These are phyloP conservation scores for Branchellion lobata DNA, from an alignment of 2,888 invertebrate species.

Conservation along the genomic window DNA sequence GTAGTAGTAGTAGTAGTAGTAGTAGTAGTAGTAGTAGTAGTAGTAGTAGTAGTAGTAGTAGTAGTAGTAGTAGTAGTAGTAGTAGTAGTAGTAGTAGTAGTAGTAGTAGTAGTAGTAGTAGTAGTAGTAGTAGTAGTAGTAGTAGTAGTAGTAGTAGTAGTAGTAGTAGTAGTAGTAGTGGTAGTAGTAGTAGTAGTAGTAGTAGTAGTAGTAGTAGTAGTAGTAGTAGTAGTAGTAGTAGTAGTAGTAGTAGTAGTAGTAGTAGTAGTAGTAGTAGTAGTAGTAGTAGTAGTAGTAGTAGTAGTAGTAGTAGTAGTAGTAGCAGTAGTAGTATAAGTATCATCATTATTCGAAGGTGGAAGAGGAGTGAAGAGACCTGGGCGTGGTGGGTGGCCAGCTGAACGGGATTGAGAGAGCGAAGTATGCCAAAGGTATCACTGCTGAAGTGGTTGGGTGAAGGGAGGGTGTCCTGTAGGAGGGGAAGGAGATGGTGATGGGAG, in stretches of 20 bases:
- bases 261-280: slow-evolving; percentile 14
- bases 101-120: background rate
- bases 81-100: slow-evolving; percentile 14
- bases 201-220: slow-evolving; percentile 11
- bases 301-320: slow-evolving; percentile 7
- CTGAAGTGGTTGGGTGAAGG: slow-evolving; percentile 69
- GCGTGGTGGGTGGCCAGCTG: slow-evolving; percentile 73
- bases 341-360: too few relatives aligned
- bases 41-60: slow-evolving; percentile 11
- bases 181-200: slow-evolving; percentile 7
- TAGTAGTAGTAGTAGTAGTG: slow-evolving; percentile 11
- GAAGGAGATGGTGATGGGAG: background rate
- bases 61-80: slow-evolving; percentile 14
- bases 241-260: slow-evolving; percentile 14
- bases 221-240: slow-evolving; percentile 3
- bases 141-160: slow-evolving; percentile 3
- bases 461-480: slow-evolving; percentile 60
- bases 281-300: slow-evolving; percentile 11
- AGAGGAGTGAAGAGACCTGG: slow-evolving; percentile 67
- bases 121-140: background rate
- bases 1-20: slow-evolving; percentile 14
- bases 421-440: slow-evolving; percentile 70
- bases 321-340: too few relatives aligned
- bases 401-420: slow-evolving; percentile 69
- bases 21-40: slow-evolving; percentile 14